These are phyloP conservation scores for Cepaea hortensis DNA, from an alignment of 2,888 invertebrate species.

Conservation along the genomic window DNA sequence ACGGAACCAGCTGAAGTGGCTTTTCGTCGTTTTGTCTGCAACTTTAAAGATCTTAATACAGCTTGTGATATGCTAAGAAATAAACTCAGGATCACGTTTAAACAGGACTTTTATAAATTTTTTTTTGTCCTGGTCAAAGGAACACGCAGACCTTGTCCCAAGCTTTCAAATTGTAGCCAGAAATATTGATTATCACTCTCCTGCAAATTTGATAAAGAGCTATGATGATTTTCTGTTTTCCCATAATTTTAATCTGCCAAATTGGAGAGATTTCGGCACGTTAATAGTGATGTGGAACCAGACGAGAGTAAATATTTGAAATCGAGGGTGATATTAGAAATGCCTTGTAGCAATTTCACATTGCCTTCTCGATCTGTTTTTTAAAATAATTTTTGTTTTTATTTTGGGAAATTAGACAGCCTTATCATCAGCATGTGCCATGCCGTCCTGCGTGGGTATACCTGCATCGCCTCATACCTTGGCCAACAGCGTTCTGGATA, in stretches of 20 bases:
- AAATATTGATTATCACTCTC: constrained; percentile 24
- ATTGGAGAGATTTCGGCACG: constrained; percentile 33
- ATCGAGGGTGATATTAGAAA: background rate
- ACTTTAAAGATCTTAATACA: too few relatives aligned
- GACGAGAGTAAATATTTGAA: constrained; percentile 20
- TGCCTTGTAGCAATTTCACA: background rate
- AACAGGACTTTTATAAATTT: too few relatives aligned
- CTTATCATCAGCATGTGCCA: too few relatives aligned
- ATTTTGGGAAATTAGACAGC: background rate
- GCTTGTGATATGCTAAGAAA: too few relatives aligned
- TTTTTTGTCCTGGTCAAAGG: background rate
- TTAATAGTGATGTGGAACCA: constrained; percentile 25
- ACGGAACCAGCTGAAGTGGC: too few relatives aligned
- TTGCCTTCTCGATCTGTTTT: background rate
- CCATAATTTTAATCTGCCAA: constrained; percentile 38
- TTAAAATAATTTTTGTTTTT: background rate
- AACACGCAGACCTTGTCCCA: background rate
- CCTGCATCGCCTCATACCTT: too few relatives aligned
- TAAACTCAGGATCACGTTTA: too few relatives aligned
- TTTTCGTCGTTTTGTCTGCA: too few relatives aligned
- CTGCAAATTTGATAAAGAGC: constrained; percentile 26
- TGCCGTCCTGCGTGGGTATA: too few relatives aligned
- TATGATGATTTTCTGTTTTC: constrained; percentile 11
- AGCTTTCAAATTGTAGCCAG: constrained; percentile 20
- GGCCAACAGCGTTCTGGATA: too few relatives aligned